A percentile compares a stretch with the other conserved stretches of the same genome.
Conservation (phyloP, 2,113 vertebrate species). For the Puffinus mauretanicus region DNA sequence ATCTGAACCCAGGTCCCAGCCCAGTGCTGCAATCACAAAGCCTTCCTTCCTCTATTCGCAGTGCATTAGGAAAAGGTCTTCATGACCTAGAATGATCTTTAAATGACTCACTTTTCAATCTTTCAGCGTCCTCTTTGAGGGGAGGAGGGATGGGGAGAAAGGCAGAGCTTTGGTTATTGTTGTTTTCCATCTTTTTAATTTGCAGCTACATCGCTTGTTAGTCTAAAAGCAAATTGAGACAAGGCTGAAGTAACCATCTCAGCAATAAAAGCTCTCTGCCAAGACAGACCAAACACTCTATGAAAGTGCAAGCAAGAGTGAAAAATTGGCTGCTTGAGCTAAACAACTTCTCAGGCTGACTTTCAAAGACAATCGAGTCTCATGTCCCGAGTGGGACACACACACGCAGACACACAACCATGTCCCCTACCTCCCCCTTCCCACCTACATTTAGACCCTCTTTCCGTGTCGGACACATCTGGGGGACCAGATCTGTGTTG, state of each 20-base stretch:
- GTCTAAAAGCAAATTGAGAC: slow-evolving; percentile 61
- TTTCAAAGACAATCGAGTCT: not conserved
- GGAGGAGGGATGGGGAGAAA: slow-evolving; percentile 5
- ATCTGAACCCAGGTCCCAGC: not conserved
- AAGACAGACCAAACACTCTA: slow-evolving; percentile 21
- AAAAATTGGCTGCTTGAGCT: slow-evolving; percentile 34
- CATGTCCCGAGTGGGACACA: not conserved
- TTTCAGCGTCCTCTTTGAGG: not conserved
- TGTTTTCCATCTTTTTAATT: slow-evolving; percentile 64
- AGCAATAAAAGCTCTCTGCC: slow-evolving; percentile 55
- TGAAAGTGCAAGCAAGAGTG: slow-evolving; percentile 22
- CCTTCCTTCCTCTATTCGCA: not conserved
- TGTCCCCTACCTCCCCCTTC: not conserved
- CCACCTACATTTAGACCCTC: not conserved
- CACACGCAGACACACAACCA: not conserved
- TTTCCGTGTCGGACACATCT: not conserved
- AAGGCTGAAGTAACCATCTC: slow-evolving; percentile 49
- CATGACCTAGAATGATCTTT: slow-evolving; percentile 12
- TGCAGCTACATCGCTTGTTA: slow-evolving; percentile 56
- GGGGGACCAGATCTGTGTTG: not conserved
- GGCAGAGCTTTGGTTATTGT: slow-evolving; percentile 38
- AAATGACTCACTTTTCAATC: slow-evolving; percentile 31
- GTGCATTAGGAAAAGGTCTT: not conserved
- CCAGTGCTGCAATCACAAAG: not conserved
- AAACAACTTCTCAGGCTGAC: slow-evolving; percentile 17